A percentile compares a stretch with the other conserved stretches of the same genome.
Conservation (phyloP, 2,113 vertebrate species). For the Lampris megalopsis region DNA sequence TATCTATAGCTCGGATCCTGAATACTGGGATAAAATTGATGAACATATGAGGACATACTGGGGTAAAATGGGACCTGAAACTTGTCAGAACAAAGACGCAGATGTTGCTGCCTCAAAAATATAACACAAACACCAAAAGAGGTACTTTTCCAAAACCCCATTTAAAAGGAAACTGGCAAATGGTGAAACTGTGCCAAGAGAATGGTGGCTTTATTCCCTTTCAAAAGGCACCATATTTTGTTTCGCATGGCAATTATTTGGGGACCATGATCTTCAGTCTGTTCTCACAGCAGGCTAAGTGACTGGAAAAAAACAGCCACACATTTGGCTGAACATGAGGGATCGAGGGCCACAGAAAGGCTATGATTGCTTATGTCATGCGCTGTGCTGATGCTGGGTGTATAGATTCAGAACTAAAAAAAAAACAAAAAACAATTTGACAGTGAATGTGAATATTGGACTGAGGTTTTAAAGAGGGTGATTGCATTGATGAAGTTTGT, state of each 20-base stretch:
- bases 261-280: not conserved
- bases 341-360: not conserved
- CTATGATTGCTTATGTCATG: not conserved
- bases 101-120: not conserved
- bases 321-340: not conserved
- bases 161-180: too few relatives aligned
- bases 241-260: slow-evolving; percentile 1
- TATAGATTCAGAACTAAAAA: not conserved
- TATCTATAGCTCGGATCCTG: not conserved
- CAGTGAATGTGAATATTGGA: too few relatives aligned
- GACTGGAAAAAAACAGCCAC: not conserved
- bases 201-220: not conserved
- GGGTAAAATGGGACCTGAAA: too few relatives aligned
- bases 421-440: too few relatives aligned
- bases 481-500: not conserved
- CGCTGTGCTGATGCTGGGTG: not conserved
- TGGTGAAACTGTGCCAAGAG: not conserved
- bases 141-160: not conserved
- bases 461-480: not conserved
- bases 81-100: too few relatives aligned
- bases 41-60: too few relatives aligned
- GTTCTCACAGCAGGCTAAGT: not conserved
- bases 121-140: slow-evolving; percentile 5
- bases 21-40: too few relatives aligned
- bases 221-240: not conserved